phyloP scores from a whole-genome alignment of 2,888 invertebrate genomes.

The Lasioglossum malachurum region DNA sequence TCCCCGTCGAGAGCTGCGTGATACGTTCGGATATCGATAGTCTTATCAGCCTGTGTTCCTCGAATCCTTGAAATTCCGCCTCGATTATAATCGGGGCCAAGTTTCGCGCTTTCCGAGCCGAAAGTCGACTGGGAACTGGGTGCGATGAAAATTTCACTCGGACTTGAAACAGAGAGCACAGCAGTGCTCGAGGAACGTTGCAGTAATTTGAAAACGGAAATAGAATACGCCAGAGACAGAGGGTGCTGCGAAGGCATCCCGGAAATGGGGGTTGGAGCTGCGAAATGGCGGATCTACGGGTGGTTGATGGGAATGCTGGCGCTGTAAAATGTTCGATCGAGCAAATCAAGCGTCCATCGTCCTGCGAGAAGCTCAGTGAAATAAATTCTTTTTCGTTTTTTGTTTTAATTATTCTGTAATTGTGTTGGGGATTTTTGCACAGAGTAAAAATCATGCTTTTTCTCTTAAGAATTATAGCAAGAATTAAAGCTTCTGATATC shows the following conservation, averaged over 20 bases:
- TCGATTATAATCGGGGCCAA: slow-evolving; percentile 22
- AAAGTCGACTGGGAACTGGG: background rate
- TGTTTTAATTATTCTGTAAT: too few relatives aligned
- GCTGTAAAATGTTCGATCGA: background rate
- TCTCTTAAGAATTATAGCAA: too few relatives aligned
- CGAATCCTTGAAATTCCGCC: background rate
- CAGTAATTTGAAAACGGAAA: slow-evolving; percentile 22
- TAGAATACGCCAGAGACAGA: slow-evolving; percentile 4
- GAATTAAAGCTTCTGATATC: too few relatives aligned
- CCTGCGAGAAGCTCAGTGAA: fast-evolving
- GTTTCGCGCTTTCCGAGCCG: background rate
- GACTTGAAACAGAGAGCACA: slow-evolving; percentile 7
- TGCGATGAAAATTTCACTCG: slow-evolving; percentile 30
- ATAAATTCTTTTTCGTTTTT: background rate
- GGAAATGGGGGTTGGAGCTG: background rate
- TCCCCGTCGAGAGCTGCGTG: slow-evolving; percentile 18
- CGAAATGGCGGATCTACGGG: background rate
- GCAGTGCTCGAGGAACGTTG: background rate
- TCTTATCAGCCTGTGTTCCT: slow-evolving; percentile 37
- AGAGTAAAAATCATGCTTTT: too few relatives aligned
- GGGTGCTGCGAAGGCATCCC: background rate
- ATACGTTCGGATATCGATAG: slow-evolving; percentile 38
- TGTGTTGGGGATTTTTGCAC: too few relatives aligned
- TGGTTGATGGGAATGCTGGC: background rate
- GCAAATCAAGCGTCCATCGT: background rate